phyloP scores from a whole-genome alignment of 2,797 vertebrate species.

The Melanotaenia nigrans region DNA sequence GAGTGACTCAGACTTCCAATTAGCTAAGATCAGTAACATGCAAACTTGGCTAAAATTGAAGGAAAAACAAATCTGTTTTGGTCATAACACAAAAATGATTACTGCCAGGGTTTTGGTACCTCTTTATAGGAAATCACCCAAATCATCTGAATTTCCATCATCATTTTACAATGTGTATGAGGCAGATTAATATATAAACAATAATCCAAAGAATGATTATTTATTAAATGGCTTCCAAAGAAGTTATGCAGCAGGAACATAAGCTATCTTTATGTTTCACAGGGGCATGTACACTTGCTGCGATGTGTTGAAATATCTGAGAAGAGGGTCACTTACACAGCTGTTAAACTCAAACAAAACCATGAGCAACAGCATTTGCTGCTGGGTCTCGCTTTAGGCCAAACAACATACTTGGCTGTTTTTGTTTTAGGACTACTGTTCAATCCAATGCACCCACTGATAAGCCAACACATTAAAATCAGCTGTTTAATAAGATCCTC shows the following conservation, averaged over 20 bases:
- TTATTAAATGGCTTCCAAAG: constrained; percentile 12
- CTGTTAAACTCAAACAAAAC: constrained; percentile 38
- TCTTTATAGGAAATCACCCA: background rate
- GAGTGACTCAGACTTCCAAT: background rate
- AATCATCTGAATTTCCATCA: background rate
- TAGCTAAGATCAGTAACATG: background rate
- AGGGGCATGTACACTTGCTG: constrained; percentile 7
- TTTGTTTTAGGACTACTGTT: background rate
- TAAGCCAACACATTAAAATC: background rate
- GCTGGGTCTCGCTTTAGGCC: constrained; percentile 1
- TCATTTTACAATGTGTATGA: background rate
- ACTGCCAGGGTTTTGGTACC: background rate
- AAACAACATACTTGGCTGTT: constrained; percentile 13
- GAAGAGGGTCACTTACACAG: constrained; percentile 26
- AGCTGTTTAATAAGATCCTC: background rate
- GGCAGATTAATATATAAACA: background rate
- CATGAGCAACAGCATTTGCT: constrained; percentile 2
- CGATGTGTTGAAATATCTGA: constrained; percentile 9
- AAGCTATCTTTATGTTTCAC: background rate
- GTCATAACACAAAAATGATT: too few relatives aligned
- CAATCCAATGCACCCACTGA: background rate
- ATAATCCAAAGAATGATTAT: background rate
- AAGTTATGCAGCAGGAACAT: constrained; percentile 12
- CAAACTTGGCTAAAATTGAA: background rate
- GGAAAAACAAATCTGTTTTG: background rate